phyloP scores from a whole-genome alignment of 2,888 invertebrate genomes.

The Seira musarum region DNA sequence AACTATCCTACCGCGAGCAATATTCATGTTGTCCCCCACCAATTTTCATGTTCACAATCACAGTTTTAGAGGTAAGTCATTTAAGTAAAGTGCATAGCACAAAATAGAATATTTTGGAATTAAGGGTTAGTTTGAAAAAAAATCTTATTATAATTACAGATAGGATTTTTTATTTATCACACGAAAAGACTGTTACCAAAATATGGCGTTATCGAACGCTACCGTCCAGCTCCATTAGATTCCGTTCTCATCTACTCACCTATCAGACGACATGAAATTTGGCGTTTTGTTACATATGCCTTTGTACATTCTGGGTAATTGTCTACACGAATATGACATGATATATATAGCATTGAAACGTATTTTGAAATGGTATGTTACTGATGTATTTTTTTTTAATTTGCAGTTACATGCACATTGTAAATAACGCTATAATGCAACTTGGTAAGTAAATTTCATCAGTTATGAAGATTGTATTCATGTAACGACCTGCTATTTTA shows the following conservation, averaged over 20 bases:
- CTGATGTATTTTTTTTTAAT: neutral
- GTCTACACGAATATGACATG: too few species aligned
- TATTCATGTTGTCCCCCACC: constrained; percentile 93
- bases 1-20: constrained; percentile 78
- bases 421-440: constrained; percentile 93
- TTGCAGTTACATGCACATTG: constrained; percentile 85
- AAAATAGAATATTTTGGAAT: too few species aligned
- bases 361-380: neutral
- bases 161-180: constrained; percentile 75
- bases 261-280: constrained; percentile 85
- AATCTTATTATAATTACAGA: constrained; percentile 71
- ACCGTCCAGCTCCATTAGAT: constrained; percentile 84
- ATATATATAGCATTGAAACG: neutral
- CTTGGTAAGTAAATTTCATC: constrained; percentile 72
- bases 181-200: constrained; percentile 72
- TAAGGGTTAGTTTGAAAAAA: too few species aligned
- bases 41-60: constrained; percentile 91
- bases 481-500: too few species aligned
- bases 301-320: constrained; percentile 93
- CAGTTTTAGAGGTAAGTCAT: constrained; percentile 83
- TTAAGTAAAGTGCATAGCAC: too few species aligned
- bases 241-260: constrained; percentile 92
- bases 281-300: constrained; percentile 97
- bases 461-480: too few species aligned
- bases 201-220: constrained; percentile 72